Evolutionary conservation across 2,797 vertebrate species (phyloP).

Genomic region (Poecilia velifera): DNA sequence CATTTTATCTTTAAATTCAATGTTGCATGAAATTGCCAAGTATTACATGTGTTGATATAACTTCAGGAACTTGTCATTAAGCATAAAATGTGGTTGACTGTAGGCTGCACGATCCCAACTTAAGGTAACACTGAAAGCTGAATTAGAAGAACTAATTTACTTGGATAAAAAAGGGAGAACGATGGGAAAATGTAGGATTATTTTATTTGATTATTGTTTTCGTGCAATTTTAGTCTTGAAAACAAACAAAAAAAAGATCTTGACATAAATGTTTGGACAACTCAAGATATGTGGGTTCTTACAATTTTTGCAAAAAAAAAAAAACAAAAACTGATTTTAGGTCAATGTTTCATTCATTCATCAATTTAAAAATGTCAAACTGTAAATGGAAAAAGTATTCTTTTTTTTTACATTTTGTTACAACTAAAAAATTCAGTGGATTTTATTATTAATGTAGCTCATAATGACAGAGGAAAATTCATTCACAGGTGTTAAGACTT

Average conservation of each 20-base stretch:
- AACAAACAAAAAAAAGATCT: neutral
- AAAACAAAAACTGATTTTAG: neutral
- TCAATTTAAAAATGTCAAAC: neutral
- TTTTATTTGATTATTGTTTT: neutral
- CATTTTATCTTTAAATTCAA: conserved; percentile 18
- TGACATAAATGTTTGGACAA: conserved; percentile 1
- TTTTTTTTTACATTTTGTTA: neutral
- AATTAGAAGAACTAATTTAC: neutral
- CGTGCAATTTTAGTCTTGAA: neutral
- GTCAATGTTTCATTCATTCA: neutral
- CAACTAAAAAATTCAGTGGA: neutral
- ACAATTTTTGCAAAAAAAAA: neutral
- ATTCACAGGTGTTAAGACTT: neutral
- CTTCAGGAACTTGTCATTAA: neutral
- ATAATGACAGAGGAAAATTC: neutral
- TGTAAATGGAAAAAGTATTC: neutral
- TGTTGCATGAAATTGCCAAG: neutral
- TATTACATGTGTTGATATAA: neutral
- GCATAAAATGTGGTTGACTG: neutral
- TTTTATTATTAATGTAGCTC: neutral
- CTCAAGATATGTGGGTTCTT: neutral
- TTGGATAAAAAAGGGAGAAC: neutral
- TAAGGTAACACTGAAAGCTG: neutral
- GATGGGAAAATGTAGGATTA: neutral
- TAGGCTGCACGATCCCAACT: neutral